Evolutionary conservation across 2,888 invertebrate genomes (phyloP).

Genomic region (Cephus sareptanus): DNA sequence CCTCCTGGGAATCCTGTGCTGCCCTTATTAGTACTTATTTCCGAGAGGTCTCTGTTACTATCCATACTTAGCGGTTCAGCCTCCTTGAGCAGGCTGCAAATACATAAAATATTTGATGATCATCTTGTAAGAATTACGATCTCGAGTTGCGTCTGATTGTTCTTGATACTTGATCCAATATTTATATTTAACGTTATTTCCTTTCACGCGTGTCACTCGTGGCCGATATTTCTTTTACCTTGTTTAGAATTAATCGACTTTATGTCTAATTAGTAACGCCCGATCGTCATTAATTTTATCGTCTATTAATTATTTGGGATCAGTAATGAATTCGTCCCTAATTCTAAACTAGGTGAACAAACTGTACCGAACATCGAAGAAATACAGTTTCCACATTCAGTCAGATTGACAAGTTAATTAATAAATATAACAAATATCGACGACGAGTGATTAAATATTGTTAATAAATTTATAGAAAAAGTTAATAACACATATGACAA

Average conservation of each 20-base stretch:
- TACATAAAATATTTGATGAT: conserved; percentile 28
- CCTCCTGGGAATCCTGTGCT: conserved; percentile 62
- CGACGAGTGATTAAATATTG: conserved; percentile 19
- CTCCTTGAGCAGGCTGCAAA: conserved; percentile 82
- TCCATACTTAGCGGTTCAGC: conserved; percentile 85
- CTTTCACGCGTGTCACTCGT: neutral
- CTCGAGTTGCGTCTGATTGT: conserved; percentile 22
- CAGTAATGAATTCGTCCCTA: neutral
- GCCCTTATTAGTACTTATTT: conserved; percentile 60
- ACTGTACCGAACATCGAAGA: conserved; percentile 33
- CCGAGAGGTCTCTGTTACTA: conserved; percentile 68
- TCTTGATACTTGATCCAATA: neutral
- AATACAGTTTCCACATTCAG: conserved; percentile 35
- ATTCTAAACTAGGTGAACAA: neutral
- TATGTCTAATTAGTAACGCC: neutral
- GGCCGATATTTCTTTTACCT: neutral
- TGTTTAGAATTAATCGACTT: neutral
- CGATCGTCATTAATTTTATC: neutral
- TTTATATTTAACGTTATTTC: neutral
- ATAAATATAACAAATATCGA: neutral
- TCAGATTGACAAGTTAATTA: neutral
- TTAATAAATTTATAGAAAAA: neutral
- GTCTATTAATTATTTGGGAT: neutral
- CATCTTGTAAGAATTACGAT: conserved; percentile 21
- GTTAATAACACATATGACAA: neutral